Conservation (phyloP, 1,140 invertebrate genomes). For the Drosophila willistoni region DNA sequence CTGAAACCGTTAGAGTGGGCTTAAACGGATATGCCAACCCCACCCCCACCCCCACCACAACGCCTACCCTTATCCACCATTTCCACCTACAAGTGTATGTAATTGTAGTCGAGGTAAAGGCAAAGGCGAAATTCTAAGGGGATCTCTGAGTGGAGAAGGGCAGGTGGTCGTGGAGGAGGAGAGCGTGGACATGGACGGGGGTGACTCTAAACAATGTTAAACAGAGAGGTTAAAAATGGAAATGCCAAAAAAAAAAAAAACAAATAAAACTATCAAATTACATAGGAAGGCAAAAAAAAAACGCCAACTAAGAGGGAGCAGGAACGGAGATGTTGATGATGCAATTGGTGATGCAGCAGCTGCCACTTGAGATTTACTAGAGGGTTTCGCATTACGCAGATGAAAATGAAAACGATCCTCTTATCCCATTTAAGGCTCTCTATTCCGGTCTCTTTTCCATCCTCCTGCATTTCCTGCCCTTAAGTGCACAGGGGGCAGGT, state of each 20-base stretch:
- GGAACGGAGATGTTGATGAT: background rate
- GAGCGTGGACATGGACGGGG: background rate
- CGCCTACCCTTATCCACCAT: no score
- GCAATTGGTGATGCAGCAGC: conserved; percentile 6
- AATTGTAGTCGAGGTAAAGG: no score
- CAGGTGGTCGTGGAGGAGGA: no score
- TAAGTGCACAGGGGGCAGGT: background rate
- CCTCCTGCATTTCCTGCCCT: background rate
- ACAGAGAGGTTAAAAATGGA: conserved; percentile 4
- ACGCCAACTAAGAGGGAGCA: conserved; percentile 6
- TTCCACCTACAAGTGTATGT: background rate
- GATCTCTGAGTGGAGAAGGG: no score
- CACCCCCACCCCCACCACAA: background rate
- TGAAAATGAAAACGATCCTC: conserved; percentile 11
- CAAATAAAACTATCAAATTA: conserved; percentile 6
- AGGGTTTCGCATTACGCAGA: conserved; percentile 18
- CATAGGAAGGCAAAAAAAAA: conserved; percentile 46
- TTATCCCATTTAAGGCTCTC: background rate
- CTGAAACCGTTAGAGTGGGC: conserved; percentile 24
- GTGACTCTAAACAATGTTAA: conserved; percentile 9
- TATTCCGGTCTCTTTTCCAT: background rate
- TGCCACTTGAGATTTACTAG: background rate
- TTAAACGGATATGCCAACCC: conserved; percentile 34
- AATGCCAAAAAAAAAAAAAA: background rate
- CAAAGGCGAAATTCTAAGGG: no score